Conservation (phyloP, 2,113 vertebrate genomes). For the Pomatostomus ruficeps region DNA sequence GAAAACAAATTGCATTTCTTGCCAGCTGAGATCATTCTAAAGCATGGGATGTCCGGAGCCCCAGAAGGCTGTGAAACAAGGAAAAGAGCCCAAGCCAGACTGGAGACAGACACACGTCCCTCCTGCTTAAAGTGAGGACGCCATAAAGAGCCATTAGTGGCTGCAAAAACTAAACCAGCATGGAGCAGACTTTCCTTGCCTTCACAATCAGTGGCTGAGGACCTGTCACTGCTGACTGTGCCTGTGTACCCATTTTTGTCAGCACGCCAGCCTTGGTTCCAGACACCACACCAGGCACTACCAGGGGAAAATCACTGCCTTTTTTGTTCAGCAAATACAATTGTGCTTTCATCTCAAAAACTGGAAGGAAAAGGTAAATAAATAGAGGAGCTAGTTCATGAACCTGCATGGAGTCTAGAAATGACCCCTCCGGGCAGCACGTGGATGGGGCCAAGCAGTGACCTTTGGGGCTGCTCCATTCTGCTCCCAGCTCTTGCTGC, state of each 20-base stretch:
- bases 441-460: not conserved
- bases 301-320: not conserved
- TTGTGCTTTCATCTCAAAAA: not conserved
- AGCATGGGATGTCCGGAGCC: not conserved
- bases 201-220: not conserved
- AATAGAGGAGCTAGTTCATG: not conserved
- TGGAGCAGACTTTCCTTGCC: not conserved
- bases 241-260: not conserved
- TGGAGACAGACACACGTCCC: not conserved
- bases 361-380: not conserved
- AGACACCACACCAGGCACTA: not conserved
- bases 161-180: not conserved
- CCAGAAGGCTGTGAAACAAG: not conserved
- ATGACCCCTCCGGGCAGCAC: not conserved
- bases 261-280: not conserved
- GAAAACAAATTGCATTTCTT: slow-evolving; percentile 42
- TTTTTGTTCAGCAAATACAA: not conserved
- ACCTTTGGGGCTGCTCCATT: not conserved
- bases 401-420: accelerated
- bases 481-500: not conserved
- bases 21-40: not conserved
- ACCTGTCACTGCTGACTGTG: not conserved
- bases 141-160: not conserved
- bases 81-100: not conserved
- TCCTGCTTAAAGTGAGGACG: not conserved